Evolutionary conservation across 2,888 invertebrate genomes (phyloP).

Genomic region (Ochropacha duplaris): DNA sequence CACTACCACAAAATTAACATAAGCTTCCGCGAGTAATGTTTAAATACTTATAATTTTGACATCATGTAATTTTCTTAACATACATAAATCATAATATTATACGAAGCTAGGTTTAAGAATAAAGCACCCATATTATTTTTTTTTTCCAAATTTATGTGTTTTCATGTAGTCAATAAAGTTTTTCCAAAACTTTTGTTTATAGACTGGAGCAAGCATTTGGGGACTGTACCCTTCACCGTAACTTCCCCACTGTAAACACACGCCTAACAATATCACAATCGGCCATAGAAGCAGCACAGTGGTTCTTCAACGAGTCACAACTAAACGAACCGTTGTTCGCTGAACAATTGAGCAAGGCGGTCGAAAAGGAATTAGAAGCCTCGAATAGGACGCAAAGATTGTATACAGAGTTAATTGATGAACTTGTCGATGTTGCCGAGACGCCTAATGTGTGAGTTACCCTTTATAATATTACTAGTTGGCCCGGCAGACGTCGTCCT

Average conservation of each 20-base stretch:
- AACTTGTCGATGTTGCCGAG: slow-evolving; percentile 77
- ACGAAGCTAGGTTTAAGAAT: too few relatives aligned
- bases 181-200: slow-evolving; percentile 13
- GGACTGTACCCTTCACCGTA: slow-evolving; percentile 77
- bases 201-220: slow-evolving; percentile 82
- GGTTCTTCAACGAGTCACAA: slow-evolving; percentile 67
- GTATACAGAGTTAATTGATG: slow-evolving; percentile 82
- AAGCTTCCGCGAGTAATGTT: too few relatives aligned
- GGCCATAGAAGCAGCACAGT: slow-evolving; percentile 74
- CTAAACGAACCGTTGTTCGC: slow-evolving; percentile 46
- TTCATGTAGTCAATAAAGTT: too few relatives aligned
- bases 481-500: too few relatives aligned
- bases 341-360: slow-evolving; percentile 48
- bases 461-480: too few relatives aligned
- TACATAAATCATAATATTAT: too few relatives aligned
- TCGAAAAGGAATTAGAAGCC: slow-evolving; percentile 51
- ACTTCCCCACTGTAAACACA: slow-evolving; percentile 85
- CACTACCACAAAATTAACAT: too few relatives aligned
- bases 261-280: slow-evolving; percentile 78
- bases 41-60: too few relatives aligned
- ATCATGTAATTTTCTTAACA: too few relatives aligned
- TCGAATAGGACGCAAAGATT: slow-evolving; percentile 72
- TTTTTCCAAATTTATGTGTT: too few relatives aligned
- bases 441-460: slow-evolving; percentile 65
- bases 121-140: too few relatives aligned